Evolutionary conservation across 2,797 vertebrate species (phyloP).

Genomic region (Todus mexicanus): DNA sequence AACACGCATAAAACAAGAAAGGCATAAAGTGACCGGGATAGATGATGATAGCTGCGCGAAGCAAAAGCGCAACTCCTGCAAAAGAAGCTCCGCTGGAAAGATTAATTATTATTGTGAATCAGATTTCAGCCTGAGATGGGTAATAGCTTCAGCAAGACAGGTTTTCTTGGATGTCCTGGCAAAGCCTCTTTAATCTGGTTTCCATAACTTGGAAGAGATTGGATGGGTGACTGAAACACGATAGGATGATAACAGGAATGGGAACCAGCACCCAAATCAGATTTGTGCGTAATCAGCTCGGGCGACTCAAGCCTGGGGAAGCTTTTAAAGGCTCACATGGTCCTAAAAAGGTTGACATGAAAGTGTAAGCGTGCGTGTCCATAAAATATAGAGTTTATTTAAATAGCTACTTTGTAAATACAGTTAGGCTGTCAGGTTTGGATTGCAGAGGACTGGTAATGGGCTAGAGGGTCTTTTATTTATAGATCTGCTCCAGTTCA

Average conservation of each 20-base stretch:
- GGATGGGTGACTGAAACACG: background rate
- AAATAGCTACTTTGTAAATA: background rate
- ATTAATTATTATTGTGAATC: background rate
- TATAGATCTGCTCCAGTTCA: background rate
- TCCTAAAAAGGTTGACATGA: background rate
- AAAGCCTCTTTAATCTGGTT: background rate
- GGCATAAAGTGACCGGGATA: background rate
- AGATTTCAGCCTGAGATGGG: background rate
- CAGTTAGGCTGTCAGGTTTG: background rate
- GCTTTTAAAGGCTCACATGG: background rate
- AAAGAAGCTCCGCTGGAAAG: background rate
- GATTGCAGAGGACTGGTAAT: background rate
- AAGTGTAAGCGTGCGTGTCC: background rate
- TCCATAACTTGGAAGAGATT: background rate
- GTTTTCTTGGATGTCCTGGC: background rate
- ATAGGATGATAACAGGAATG: background rate
- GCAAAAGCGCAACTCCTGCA: background rate
- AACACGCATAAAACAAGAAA: background rate
- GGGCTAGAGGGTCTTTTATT: background rate
- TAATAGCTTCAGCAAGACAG: background rate
- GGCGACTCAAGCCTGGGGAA: background rate
- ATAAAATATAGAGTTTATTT: background rate
- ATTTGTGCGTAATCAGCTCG: background rate
- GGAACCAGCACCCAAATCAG: constrained; percentile 22
- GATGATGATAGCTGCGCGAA: background rate